A percentile compares a stretch with the other conserved stretches of the same genome.
Evolutionary conservation across 2,797 vertebrate species (phyloP).

Genomic region (Ctenopoma multispine): DNA sequence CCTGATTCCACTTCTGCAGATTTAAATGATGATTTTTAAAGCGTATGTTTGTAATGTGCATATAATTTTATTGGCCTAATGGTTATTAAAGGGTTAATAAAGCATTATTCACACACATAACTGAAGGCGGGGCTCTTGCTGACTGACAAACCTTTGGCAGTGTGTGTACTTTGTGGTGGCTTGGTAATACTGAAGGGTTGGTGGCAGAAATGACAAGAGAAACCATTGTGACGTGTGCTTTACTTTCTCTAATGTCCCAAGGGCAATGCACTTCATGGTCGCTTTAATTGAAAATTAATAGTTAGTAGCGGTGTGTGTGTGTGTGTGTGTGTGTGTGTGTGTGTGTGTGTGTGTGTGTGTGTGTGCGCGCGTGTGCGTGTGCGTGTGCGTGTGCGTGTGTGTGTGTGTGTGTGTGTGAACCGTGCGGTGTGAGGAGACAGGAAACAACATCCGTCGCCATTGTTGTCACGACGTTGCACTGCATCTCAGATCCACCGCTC

Average conservation of each 20-base stretch:
- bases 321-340: too few species aligned
- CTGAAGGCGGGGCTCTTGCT: conserved; percentile 7
- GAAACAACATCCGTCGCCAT: conserved; percentile 76
- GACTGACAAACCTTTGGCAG: conserved; percentile 37
- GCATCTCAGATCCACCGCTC: conserved; percentile 43
- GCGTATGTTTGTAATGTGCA: not conserved
- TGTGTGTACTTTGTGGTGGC: conserved; percentile 82
- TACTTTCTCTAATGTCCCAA: conserved; percentile 87
- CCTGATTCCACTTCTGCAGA: not conserved
- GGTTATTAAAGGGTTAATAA: conserved; percentile 31
- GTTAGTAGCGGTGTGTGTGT: conserved; percentile 82
- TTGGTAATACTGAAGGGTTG: conserved; percentile 80
- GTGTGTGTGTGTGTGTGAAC: conserved; percentile 76
- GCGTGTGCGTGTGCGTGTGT: too few species aligned
- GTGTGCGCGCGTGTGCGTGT: too few species aligned
- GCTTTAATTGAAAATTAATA: conserved; percentile 98
- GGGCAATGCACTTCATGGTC: conserved; percentile 91
- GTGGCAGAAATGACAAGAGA: conserved; percentile 76
- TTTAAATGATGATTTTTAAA: conserved; percentile 7
- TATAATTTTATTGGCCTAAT: not conserved
- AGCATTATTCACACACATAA: conserved; percentile 21
- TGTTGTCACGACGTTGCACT: conserved; percentile 37
- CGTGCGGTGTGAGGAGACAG: conserved; percentile 90
- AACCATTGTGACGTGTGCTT: conserved; percentile 89
- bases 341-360: too few species aligned